Conservation (phyloP, 2,888 invertebrate genomes). For the Steromphala cineraria region DNA sequence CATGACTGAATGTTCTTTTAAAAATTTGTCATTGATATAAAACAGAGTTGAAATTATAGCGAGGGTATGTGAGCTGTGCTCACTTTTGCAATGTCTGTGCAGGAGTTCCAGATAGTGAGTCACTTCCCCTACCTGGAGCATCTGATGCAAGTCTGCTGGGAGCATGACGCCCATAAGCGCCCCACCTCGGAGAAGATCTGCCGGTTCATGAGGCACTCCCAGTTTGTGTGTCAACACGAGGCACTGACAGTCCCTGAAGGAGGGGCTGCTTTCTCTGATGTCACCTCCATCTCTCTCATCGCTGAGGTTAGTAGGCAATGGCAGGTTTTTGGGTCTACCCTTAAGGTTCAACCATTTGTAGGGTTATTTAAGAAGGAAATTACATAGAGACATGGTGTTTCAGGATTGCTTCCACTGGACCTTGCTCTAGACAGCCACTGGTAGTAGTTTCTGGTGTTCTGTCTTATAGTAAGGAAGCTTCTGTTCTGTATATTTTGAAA, state of each 20-base stretch:
- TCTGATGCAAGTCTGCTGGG: slow-evolving; percentile 63
- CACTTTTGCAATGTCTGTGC: background rate
- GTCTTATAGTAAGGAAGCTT: too few relatives aligned
- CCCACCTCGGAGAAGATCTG: slow-evolving; percentile 55
- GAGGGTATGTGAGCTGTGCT: too few relatives aligned
- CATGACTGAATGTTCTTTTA: too few relatives aligned
- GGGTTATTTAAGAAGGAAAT: too few relatives aligned
- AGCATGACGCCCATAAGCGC: slow-evolving; percentile 42
- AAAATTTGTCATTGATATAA: too few relatives aligned
- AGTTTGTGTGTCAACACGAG: slow-evolving; percentile 56
- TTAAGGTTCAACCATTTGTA: too few relatives aligned
- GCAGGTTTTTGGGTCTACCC: background rate
- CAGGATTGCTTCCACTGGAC: too few relatives aligned
- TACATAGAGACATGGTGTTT: too few relatives aligned
- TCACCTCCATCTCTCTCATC: slow-evolving; percentile 32
- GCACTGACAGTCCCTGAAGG: slow-evolving; percentile 23
- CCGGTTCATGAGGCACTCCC: slow-evolving; percentile 45
- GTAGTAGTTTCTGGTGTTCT: too few relatives aligned
- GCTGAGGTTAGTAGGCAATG: slow-evolving; percentile 22
- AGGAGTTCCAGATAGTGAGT: slow-evolving; percentile 57
- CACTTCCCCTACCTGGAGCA: slow-evolving; percentile 59
- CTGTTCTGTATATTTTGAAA: too few relatives aligned
- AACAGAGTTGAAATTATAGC: too few relatives aligned
- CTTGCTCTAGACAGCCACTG: too few relatives aligned
- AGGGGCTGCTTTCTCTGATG: background rate